Conservation (phyloP, 2,888 invertebrate species). For the Caprella mutica region DNA sequence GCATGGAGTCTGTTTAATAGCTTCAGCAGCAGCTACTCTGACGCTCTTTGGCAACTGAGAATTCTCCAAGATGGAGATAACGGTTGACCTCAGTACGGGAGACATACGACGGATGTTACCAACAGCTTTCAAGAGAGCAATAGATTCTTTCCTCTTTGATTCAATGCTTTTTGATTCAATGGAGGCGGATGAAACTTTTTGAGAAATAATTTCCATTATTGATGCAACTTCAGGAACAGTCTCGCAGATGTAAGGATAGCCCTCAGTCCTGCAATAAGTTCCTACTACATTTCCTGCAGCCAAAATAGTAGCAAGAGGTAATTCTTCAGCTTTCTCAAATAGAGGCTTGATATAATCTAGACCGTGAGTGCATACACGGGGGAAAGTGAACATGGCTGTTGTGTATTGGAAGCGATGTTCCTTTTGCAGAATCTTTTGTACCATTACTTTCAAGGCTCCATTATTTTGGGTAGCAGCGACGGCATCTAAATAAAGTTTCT, state of each 20-base stretch:
- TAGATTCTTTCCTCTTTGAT: neutral
- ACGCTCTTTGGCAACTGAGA: neutral
- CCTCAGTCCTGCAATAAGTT: slow-evolving; percentile 1
- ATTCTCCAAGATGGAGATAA: slow-evolving; percentile 6
- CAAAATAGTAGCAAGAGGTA: neutral
- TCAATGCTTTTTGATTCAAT: neutral
- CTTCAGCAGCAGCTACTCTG: slow-evolving; percentile 21
- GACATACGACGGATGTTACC: slow-evolving; percentile 25
- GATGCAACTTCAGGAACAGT: neutral
- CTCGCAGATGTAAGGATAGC: neutral
- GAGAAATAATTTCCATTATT: neutral
- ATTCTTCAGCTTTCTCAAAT: neutral
- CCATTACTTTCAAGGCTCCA: slow-evolving; percentile 9
- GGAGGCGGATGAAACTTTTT: neutral
- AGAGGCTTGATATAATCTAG: neutral
- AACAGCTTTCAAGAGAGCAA: slow-evolving; percentile 10
- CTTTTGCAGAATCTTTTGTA: neutral
- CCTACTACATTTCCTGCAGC: slow-evolving; percentile 2
- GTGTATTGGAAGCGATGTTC: neutral
- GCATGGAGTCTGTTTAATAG: slow-evolving; percentile 14
- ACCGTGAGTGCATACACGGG: neutral
- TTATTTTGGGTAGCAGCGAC: neutral
- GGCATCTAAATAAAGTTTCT: slow-evolving; percentile 9
- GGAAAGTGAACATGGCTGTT: neutral
- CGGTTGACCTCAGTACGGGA: neutral